These are phyloP conservation scores for Cyclophora punctaria DNA, from an alignment of 2,888 invertebrate genomes.

Conservation along the genomic window DNA sequence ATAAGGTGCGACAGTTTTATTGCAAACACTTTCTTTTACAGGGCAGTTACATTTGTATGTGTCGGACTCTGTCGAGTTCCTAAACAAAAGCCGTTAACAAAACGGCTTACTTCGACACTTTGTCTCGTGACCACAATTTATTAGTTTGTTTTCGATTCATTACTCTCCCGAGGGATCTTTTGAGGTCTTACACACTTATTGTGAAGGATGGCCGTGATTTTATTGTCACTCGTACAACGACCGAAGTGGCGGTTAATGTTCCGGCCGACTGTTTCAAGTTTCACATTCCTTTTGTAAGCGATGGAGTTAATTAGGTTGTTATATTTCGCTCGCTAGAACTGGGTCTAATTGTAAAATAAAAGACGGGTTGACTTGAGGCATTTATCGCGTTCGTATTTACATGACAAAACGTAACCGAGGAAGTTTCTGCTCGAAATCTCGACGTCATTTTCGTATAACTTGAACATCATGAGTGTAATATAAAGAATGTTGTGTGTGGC, in stretches of 20 bases:
- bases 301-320: not conserved
- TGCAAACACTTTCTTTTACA: constrained; percentile 14
- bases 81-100: constrained; percentile 17
- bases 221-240: constrained; percentile 35
- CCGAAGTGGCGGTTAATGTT: constrained; percentile 14
- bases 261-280: constrained; percentile 12
- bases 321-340: too few species aligned
- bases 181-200: constrained; percentile 23
- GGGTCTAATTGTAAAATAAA: too few species aligned
- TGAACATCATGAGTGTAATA: not conserved
- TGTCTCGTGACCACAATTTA: constrained; percentile 44
- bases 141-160: constrained; percentile 48
- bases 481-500: too few species aligned
- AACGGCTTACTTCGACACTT: constrained; percentile 31
- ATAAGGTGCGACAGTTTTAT: constrained; percentile 26
- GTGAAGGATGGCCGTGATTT: constrained; percentile 36
- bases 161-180: constrained; percentile 35
- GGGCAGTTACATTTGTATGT: constrained; percentile 27
- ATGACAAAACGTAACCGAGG: too few species aligned
- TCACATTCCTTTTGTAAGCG: constrained; percentile 1
- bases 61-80: constrained; percentile 16
- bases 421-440: too few species aligned
- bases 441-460: not conserved
- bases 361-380: too few species aligned
- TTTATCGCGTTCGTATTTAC: too few species aligned